phyloP scores from a whole-genome alignment of 2,113 vertebrate species.

The Limnothrissa miodon region DNA sequence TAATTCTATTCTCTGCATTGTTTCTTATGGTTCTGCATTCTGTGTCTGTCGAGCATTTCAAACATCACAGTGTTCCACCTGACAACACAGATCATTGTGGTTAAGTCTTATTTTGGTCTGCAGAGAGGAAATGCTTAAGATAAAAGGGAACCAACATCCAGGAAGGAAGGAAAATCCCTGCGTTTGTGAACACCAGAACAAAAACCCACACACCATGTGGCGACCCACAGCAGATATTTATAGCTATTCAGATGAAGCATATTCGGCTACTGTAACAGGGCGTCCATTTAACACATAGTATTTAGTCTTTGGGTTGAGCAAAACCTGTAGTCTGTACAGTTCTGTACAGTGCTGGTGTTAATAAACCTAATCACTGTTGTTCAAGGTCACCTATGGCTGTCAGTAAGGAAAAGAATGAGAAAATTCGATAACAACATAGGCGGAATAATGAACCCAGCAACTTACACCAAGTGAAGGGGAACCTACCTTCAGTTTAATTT shows the following conservation, averaged over 20 bases:
- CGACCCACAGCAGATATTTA: neutral
- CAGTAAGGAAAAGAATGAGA: too few relatives aligned
- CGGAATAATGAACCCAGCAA: too few relatives aligned
- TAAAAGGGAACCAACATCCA: neutral
- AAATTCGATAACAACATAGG: too few relatives aligned
- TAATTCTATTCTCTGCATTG: neutral
- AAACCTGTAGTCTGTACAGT: too few relatives aligned
- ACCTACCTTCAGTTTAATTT: too few relatives aligned
- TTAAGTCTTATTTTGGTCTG: neutral
- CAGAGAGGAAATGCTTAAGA: conserved; percentile 16
- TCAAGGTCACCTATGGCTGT: too few relatives aligned
- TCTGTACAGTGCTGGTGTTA: too few relatives aligned
- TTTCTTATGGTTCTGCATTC: neutral
- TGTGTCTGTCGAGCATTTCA: neutral
- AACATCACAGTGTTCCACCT: neutral
- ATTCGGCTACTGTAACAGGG: neutral
- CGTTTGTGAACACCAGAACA: neutral
- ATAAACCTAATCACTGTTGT: too few relatives aligned
- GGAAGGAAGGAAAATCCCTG: conserved; percentile 20
- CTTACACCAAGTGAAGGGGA: too few relatives aligned
- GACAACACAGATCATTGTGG: neutral
- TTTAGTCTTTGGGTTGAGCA: neutral
- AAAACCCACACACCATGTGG: neutral
- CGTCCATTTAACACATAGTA: neutral
- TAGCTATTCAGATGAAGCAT: neutral